Evolutionary conservation across 2,888 invertebrate genomes (phyloP).

Genomic region (Synergus gifuensis): DNA sequence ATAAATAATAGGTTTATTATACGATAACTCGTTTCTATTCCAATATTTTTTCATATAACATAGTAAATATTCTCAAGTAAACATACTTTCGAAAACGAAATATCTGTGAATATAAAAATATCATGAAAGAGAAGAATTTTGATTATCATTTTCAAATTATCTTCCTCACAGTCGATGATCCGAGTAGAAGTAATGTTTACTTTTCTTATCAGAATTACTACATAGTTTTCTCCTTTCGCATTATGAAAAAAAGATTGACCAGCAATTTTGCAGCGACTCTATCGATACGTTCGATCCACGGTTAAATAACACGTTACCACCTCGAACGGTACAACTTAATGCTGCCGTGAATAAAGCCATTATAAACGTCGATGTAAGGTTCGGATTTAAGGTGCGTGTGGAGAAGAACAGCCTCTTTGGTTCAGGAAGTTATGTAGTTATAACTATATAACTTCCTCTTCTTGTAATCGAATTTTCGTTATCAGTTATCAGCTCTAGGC

Average conservation of each 20-base stretch:
- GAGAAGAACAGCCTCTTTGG: conserved; percentile 36
- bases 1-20: conserved; percentile 36
- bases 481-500: not conserved
- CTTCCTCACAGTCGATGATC: conserved; percentile 31
- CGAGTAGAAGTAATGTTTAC: conserved; percentile 61
- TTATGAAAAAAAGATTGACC: conserved; percentile 48
- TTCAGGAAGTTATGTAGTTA: not conserved
- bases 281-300: conserved; percentile 50
- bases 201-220: conserved; percentile 49
- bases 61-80: too few relatives aligned
- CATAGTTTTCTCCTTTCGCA: conserved; percentile 46
- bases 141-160: conserved; percentile 1
- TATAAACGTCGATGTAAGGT: conserved; percentile 58
- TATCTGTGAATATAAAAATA: too few relatives aligned
- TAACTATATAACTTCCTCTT: conserved; percentile 1
- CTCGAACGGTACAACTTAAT: conserved; percentile 54
- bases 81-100: too few relatives aligned
- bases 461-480: not conserved
- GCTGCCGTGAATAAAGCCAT: conserved; percentile 62
- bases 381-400: conserved; percentile 52
- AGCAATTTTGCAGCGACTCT: conserved; percentile 47
- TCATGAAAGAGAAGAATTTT: conserved; percentile 14
- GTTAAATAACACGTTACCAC: conserved; percentile 67
- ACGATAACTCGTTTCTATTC: not conserved
- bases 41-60: too few relatives aligned